Evolutionary conservation across 2,888 invertebrate genomes (phyloP).

Genomic region (Calameuta filiformis): DNA sequence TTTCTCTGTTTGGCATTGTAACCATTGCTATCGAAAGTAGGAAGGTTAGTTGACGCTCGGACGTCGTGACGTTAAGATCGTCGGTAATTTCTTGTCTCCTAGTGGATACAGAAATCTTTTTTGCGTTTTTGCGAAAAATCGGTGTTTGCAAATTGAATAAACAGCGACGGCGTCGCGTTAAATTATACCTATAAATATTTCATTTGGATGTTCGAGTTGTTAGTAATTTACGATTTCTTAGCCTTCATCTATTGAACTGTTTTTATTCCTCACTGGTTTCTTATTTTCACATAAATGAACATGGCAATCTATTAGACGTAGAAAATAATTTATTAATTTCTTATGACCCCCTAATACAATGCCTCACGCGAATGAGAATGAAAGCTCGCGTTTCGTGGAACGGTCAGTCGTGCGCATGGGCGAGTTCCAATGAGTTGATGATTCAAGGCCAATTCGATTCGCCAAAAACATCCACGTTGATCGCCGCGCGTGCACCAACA

Average conservation of each 20-base stretch:
- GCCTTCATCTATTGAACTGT: not conserved
- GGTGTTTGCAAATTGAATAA: not conserved
- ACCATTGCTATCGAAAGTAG: not conserved
- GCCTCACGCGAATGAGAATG: not conserved
- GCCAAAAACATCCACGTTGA: constrained; percentile 13
- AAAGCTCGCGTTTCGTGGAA: not conserved
- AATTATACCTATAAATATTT: not conserved
- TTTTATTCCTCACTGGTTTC: not conserved
- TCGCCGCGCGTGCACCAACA: constrained; percentile 1
- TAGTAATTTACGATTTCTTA: too few relatives aligned
- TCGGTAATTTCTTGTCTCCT: not conserved
- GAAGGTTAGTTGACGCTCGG: not conserved
- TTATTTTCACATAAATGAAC: not conserved
- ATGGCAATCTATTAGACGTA: not conserved
- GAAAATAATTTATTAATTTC: not conserved
- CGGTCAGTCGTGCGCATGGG: not conserved
- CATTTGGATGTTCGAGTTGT: not conserved
- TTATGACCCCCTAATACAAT: not conserved
- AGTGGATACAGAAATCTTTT: not conserved
- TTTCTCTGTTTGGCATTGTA: not conserved
- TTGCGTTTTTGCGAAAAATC: not conserved
- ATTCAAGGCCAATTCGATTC: constrained; percentile 11
- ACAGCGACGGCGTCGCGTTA: not conserved
- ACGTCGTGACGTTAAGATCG: not conserved
- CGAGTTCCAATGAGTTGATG: constrained; percentile 19